A percentile compares a stretch with the other conserved stretches of the same genome.
phyloP scores from a whole-genome alignment of 2,113 vertebrate genomes.

The Eublepharis macularius region DNA sequence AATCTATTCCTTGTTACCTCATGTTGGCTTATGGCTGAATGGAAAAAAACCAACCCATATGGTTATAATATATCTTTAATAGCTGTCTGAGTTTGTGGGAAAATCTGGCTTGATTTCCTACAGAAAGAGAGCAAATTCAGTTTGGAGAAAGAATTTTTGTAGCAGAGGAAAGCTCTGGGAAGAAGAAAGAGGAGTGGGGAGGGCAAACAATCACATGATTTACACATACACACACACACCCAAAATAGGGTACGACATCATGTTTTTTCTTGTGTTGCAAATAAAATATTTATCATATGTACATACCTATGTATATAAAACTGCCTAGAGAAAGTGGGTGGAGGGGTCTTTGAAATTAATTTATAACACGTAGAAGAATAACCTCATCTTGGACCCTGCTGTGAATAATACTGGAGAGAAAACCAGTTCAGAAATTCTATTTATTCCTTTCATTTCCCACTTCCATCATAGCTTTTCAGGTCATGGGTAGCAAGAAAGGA shows the following conservation, averaged over 20 bases:
- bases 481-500: not conserved
- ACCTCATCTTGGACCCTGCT: not conserved
- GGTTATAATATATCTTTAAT: constrained; percentile 71
- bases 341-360: not conserved
- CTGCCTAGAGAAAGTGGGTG: not conserved
- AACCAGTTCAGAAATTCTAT: too few relatives aligned
- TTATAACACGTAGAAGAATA: not conserved
- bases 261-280: not conserved
- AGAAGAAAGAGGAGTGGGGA: not conserved
- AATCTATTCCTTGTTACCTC: constrained; percentile 64
- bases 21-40: constrained; percentile 59
- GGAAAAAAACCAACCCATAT: constrained; percentile 75
- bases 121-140: constrained; percentile 26
- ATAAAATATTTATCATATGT: not conserved
- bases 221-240: too few relatives aligned
- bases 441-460: too few relatives aligned
- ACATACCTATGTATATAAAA: not conserved
- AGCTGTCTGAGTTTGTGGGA: constrained; percentile 69
- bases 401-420: not conserved
- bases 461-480: not conserved
- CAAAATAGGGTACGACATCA: not conserved
- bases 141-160: not conserved
- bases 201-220: not conserved
- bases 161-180: not conserved
- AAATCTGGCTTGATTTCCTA: constrained; percentile 66